Evolutionary conservation across 1,140 invertebrate genomes (phyloP), one percentile per base, ranked within the genome.

Genomic region (Chlorops oryzae): DNA sequence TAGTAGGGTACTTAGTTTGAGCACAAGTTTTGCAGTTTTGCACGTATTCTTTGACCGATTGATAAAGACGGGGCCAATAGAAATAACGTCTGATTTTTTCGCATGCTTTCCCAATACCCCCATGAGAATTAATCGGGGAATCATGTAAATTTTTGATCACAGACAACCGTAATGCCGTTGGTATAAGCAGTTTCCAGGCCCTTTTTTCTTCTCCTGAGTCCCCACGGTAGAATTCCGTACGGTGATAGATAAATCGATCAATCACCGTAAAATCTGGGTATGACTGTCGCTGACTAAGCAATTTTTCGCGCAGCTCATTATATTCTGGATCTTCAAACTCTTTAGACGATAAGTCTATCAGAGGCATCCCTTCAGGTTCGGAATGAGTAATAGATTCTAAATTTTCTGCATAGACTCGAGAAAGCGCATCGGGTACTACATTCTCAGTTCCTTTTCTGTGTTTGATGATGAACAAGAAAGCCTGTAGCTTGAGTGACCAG

Each of bases 381-480:
- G n/a, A n/a, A n/a, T n/a, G n/a, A n/a, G n/a, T n/a, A n/a, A 40
- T n/a, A 7, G n/a, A 7, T 17, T 7, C 37, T 38, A 17, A 9
- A 38, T 12, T 38, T 6, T 18, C 17, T 6, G 5, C 5, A 42
- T 42, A 7, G 5, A 15, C 20, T 5, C 40, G 40, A 6, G 46
- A 38, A n/a, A 48, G 21, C 6, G 17, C 22, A 18, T 48, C 32
- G 5, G 46, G 28, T 5, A 63, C 55, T 3, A 62, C 39, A 38
- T 66, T 58, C n/a, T 64, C 54, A 4, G 43, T 7, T 15, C 28
- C 64, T 5, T 58, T 55, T 6, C 60, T 54, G 35, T 69, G 65
- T 41, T 59, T 60, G 28, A 72, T 53, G 3, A 41, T 52, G 44
- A 70, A 66, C 15, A 63, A 51, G 50, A 59, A 70, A 3, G 47